Conservation (phyloP, 2,113 vertebrate genomes). For the Notarius lentiginosus region DNA sequence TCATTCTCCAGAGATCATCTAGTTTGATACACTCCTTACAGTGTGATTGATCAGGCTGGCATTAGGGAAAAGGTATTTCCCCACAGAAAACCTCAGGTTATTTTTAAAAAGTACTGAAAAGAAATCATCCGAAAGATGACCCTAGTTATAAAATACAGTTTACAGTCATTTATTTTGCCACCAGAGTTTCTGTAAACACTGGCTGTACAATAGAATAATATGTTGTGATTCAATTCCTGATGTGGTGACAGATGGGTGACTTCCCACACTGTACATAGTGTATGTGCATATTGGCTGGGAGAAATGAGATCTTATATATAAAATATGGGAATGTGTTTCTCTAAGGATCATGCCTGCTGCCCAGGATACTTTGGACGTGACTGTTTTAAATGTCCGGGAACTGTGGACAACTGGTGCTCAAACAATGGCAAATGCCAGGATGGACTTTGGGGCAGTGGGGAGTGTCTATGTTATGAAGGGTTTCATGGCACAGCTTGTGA, state of each 20-base stretch:
- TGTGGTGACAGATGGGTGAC: not conserved
- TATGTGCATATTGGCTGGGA: not conserved
- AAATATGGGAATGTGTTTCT: not conserved
- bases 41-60: not conserved
- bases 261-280: not conserved
- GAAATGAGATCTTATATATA: not conserved
- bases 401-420: slow-evolving; percentile 79
- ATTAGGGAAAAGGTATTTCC: not conserved
- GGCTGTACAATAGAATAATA: not conserved
- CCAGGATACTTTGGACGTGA: slow-evolving; percentile 86
- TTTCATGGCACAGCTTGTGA: slow-evolving; percentile 95
- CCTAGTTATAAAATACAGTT: not conserved
- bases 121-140: not conserved
- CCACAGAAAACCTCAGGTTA: not conserved
- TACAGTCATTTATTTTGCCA: not conserved
- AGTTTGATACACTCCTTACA: not conserved
- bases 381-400: slow-evolving; percentile 88
- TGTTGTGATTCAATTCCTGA: not conserved
- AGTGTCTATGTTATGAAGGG: slow-evolving; percentile 89
- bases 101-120: not conserved
- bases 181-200: not conserved
- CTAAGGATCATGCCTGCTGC: slow-evolving; percentile 84
- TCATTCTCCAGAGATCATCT: not conserved
- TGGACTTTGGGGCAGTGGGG: slow-evolving; percentile 78
- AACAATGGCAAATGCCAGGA: slow-evolving; percentile 88